These are phyloP conservation scores for Beroe forskalii DNA, from an alignment of 37 sponge, comb jelly and placozoan genomes.

Conservation along the genomic window DNA sequence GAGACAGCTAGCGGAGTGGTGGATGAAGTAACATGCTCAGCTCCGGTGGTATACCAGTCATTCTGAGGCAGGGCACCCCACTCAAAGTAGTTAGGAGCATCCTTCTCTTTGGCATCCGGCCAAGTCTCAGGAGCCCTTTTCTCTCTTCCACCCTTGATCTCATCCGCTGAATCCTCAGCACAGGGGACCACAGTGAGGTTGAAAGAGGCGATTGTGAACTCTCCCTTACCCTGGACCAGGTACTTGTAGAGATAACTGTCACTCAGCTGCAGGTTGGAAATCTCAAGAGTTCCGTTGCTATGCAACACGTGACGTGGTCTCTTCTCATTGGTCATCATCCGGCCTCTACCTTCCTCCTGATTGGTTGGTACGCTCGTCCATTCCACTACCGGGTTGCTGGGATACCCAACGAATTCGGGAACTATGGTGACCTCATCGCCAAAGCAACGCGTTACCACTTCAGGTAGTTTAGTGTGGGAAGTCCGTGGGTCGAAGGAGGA, in stretches of 20 bases:
- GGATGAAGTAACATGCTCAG: no score
- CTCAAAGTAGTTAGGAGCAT: no score
- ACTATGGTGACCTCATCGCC: not conserved
- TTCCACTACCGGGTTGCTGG: slow-evolving; percentile 6
- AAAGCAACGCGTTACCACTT: slow-evolving; percentile 9
- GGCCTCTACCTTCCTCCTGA: not conserved
- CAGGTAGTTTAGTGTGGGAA: slow-evolving; percentile 10
- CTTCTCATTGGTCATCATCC: not conserved
- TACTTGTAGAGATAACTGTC: slow-evolving; percentile 51
- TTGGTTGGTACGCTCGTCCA: slow-evolving; percentile 29
- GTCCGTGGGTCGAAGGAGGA: slow-evolving; percentile 8
- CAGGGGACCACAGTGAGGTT: not conserved
- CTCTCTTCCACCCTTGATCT: no score
- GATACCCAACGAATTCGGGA: slow-evolving; percentile 45
- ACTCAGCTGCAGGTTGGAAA: not conserved
- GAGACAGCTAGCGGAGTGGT: no score
- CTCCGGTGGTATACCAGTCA: no score
- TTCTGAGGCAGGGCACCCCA: no score
- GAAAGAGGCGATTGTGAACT: slow-evolving; percentile 1
- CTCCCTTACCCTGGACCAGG: not conserved
- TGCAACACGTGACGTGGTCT: not conserved
- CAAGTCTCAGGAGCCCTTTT: no score
- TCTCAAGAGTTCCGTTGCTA: slow-evolving; percentile 42
- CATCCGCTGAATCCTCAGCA: no score
- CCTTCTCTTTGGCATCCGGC: no score